These are phyloP conservation scores for Myiopsitta monachus DNA, from an alignment of 2,113 vertebrate species.

Conservation along the genomic window DNA sequence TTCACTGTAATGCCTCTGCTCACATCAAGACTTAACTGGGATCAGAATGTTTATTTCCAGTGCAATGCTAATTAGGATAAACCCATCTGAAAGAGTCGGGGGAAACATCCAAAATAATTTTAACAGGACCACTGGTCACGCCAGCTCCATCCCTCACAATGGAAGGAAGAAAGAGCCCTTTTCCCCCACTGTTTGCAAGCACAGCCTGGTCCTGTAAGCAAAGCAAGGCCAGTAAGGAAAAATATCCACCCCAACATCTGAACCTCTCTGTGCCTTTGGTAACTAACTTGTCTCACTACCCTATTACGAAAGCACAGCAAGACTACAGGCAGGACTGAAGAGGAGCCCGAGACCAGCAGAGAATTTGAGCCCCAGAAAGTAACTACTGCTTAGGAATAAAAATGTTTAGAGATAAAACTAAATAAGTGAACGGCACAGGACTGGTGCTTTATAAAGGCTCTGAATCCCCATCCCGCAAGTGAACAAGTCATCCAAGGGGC, in stretches of 20 bases:
- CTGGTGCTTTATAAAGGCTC: background rate
- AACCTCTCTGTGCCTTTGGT: background rate
- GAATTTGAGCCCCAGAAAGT: background rate
- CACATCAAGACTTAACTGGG: background rate
- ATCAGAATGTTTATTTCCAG: background rate
- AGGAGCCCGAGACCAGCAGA: background rate
- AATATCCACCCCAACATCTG: background rate
- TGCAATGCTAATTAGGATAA: background rate
- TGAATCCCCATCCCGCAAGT: background rate
- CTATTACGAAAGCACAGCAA: background rate
- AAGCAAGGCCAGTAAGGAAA: background rate
- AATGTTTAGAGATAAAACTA: background rate
- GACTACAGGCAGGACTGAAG: background rate
- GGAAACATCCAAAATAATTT: background rate
- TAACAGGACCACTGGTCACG: background rate
- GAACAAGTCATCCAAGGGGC: background rate
- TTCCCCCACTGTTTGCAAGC: too few relatives aligned
- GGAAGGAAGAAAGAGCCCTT: background rate
- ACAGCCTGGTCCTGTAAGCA: background rate
- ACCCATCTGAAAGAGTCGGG: background rate
- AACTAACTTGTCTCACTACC: background rate
- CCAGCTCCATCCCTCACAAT: background rate
- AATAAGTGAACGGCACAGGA: background rate
- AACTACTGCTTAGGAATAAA: background rate
- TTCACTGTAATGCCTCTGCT: background rate